Base-by-base conservation (phyloP, 1,140 invertebrate genomes). In the Pseudomyrmex gracilis region DNA sequence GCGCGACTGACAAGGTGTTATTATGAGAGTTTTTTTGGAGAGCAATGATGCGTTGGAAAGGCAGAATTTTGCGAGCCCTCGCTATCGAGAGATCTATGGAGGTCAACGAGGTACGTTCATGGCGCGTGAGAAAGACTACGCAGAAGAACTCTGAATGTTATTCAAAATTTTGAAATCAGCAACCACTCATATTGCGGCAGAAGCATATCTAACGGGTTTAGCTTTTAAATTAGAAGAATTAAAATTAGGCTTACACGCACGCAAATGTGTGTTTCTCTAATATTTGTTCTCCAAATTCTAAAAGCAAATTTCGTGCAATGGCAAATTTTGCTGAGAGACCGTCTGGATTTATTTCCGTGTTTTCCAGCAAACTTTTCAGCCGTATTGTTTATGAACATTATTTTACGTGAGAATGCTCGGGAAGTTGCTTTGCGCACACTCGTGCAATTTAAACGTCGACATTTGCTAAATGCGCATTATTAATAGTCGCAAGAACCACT, bases 381-480 rank as follows among this genome's bases (percentile, higher is more conserved):
- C 9, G 17, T 70, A 24, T 47, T 45, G 24, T 73, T 34, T 53
- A 5, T 2, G 7, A 15, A n/a, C 7, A 49, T 68, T 53, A 67
- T 55, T 45, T 57, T 47, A 84, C 83, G 77, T 89, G 82, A 85
- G 87, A 82, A 85, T n/a, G 57, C 64, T 51, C 34, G 51, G 58
- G 49, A 86, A 87, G 20, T 82, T 61, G 34, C 24, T 45, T 51
- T 15, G 7, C 20, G 7, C 17, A 77, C 8, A 17, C 43, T 68
- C 55, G 34, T 49, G 55, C 82, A 71, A 84, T 84, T 73, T 70
- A 60, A 24, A 80, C 51, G 68, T 60, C 70, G 61, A 78, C 85
- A 57, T 70, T 67, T 73, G 34, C 51, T 73, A 73, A 34, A 68
- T 83, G 55, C 49, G 17, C 24, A 66, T 85, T 87, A 77, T 66